phyloP scores from a whole-genome alignment of 2,113 vertebrate genomes.

The Pachyramphus minor region DNA sequence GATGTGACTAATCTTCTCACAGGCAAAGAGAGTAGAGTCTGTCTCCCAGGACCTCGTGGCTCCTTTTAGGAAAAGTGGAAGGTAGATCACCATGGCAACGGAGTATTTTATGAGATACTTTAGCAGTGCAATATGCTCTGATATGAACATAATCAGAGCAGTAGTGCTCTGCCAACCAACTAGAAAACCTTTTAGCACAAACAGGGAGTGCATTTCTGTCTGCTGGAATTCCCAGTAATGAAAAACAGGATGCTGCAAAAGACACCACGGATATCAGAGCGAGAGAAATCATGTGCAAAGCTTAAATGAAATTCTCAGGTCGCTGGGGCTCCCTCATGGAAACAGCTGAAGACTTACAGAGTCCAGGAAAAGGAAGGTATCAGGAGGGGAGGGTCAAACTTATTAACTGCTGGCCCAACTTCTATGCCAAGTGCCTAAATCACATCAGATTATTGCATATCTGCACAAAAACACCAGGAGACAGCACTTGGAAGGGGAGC shows the following conservation, averaged over 20 bases:
- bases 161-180: background rate
- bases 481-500: background rate
- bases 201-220: background rate
- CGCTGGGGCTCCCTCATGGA: background rate
- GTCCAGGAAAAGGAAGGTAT: background rate
- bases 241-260: background rate
- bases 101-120: conserved; percentile 8
- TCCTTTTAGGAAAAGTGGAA: conserved; percentile 10
- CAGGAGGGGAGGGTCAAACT: background rate
- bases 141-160: background rate
- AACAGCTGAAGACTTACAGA: background rate
- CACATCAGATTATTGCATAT: background rate
- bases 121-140: background rate
- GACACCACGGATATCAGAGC: rapidly evolving
- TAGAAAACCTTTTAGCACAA: background rate
- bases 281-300: background rate
- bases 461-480: background rate
- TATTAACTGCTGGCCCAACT: background rate
- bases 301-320: background rate
- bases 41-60: background rate
- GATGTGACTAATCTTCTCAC: background rate
- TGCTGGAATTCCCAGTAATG: background rate
- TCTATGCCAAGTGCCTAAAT: background rate
- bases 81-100: conserved; percentile 1
- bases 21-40: background rate